Conservation (phyloP, 2,113 vertebrate genomes). For the Podocnemis expansa region DNA sequence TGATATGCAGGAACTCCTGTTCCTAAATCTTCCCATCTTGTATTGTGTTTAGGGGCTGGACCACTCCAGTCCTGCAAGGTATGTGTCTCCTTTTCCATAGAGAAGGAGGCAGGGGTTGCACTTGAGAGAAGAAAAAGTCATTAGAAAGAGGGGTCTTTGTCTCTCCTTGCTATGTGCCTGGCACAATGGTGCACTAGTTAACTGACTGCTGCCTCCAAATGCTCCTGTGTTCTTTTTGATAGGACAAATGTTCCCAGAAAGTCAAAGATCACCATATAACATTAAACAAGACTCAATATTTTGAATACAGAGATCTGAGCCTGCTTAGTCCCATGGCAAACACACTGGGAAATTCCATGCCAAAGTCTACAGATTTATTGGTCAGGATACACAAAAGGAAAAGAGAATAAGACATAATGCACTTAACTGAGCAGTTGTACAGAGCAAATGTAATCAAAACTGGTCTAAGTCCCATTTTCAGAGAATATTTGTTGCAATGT, state of each 20-base stretch:
- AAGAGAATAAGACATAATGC: background rate
- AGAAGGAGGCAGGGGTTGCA: background rate
- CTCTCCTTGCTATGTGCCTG: background rate
- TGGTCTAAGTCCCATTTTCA: background rate
- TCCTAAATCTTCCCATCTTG: background rate
- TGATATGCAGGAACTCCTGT: background rate
- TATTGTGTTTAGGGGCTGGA: background rate
- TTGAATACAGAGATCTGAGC: background rate
- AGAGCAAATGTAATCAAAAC: background rate
- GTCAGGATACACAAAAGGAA: background rate
- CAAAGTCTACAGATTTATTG: background rate
- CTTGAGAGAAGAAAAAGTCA: background rate
- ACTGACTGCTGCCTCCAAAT: background rate
- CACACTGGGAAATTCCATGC: background rate
- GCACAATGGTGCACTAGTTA: no score
- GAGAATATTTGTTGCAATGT: background rate
- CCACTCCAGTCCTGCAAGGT: background rate
- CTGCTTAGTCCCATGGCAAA: background rate
- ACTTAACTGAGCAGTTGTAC: background rate
- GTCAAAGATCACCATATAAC: background rate
- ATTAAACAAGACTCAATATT: background rate
- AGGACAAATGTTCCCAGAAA: background rate
- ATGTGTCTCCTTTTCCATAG: background rate
- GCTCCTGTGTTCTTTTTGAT: background rate
- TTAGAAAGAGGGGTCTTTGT: background rate